Base-by-base conservation (phyloP, 2,113 vertebrate species). In the Muscicapa adusta region DNA sequence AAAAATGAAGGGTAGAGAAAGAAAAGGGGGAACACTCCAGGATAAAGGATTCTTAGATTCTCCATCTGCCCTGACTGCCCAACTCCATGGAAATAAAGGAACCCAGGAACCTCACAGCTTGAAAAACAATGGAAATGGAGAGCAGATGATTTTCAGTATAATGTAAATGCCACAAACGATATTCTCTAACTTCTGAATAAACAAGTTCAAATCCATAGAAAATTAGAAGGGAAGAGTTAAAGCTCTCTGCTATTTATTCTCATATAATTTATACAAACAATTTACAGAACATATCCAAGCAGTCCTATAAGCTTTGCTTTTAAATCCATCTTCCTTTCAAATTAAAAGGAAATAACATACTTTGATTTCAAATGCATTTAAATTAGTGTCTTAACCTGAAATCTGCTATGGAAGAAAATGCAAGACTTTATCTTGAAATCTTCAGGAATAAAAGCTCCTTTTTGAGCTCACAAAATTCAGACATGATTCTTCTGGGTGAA, bases 191-290 rank as follows among this genome's bases (percentile, higher is more conserved):
- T 82, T 84, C 94, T 83, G 62, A 92, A 96, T 91, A 96, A 95
- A 96, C 75, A 81, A 95, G 56, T 87, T 96, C 19, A 85, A 94
- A 97, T 68, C 81, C 89, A 76, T 94, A 58, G 66, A 67, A 86
- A 85, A 88, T 94, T 73, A 94, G 58, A 95, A 71, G 38, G n/a
- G 71, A 95, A 95, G 78, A 91, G 65, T 93, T 96, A 96, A 93
- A 95, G 50, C 75, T 79, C 80, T 89, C 34, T 84, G 85, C 63
- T 96, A 93, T 96, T 95, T 96, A 83, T 90, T 76, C 82, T 83
- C 34, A 51, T 58, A 43, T 56, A 91, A 91, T 90, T 94, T 88
- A 90, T 74, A 95, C 71, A 94, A 94, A 93, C 88, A 95, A 94
- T 88, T 94, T 95, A 80, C 47, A 93, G 74, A 89, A 85, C 28